Evolutionary conservation across 2,113 vertebrate genomes (phyloP).

Genomic region (Rhinichthys klamathensis): DNA sequence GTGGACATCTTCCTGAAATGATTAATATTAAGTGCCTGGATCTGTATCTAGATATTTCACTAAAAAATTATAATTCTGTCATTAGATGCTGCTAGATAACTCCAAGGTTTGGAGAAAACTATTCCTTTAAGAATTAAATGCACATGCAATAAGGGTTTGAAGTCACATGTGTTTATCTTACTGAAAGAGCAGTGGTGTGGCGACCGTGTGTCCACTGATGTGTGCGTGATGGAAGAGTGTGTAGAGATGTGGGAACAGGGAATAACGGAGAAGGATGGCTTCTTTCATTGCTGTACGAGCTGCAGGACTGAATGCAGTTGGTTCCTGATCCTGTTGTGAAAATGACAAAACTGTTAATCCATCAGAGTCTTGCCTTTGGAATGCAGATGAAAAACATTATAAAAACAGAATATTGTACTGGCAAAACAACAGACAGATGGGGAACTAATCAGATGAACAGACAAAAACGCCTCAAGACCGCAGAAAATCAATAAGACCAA

Average conservation of each 20-base stretch:
- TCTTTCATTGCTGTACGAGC: conserved; percentile 81
- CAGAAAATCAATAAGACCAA: background rate
- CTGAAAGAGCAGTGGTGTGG: conserved; percentile 86
- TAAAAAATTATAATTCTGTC: background rate
- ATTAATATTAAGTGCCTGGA: background rate
- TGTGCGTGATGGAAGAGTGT: conserved; percentile 88
- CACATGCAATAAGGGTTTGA: background rate
- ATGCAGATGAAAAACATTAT: background rate
- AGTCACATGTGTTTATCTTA: conserved; percentile 64
- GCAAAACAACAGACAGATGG: conserved; percentile 11
- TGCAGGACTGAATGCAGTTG: conserved; percentile 74
- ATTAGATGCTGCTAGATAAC: background rate
- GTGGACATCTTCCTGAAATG: background rate
- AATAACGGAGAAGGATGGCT: conserved; percentile 82
- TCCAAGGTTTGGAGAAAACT: background rate
- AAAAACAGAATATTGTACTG: background rate
- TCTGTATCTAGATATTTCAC: background rate
- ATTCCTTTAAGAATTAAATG: background rate
- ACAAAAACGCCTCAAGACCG: background rate
- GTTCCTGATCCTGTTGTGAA: conserved; percentile 80
- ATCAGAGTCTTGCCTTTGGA: background rate
- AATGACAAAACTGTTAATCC: conserved; percentile 11
- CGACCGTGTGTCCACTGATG: conserved; percentile 79
- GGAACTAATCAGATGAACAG: background rate
- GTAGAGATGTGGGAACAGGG: conserved; percentile 87